Conservation (phyloP, 2,797 vertebrate species). For the Spheniscus humboldti region DNA sequence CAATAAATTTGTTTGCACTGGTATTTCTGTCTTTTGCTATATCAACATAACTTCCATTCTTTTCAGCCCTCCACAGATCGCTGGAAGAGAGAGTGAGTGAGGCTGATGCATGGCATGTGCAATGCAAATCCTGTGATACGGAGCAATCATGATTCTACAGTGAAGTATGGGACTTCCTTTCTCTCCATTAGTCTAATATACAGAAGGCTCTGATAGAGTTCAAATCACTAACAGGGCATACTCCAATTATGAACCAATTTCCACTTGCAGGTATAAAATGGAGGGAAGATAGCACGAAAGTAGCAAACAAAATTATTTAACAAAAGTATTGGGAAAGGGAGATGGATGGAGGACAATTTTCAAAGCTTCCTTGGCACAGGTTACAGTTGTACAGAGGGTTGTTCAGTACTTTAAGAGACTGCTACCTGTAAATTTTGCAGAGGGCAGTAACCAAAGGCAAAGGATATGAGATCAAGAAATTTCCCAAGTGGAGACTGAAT, state of each 20-base stretch:
- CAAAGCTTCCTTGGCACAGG: background rate
- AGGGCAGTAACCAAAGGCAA: background rate
- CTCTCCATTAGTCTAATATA: background rate
- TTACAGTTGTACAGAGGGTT: background rate
- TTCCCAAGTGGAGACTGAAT: background rate
- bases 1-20: background rate
- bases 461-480: background rate
- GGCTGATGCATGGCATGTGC: background rate
- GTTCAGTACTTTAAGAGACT: background rate
- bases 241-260: background rate
- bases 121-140: background rate
- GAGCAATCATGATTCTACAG: background rate
- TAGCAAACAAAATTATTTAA: background rate
- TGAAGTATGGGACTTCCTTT: background rate
- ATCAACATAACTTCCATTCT: background rate
- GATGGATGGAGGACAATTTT: background rate
- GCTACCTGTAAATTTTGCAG: background rate
- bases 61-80: background rate
- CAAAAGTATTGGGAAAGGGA: background rate
- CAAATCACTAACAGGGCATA: background rate
- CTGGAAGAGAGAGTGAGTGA: background rate
- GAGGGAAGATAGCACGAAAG: background rate
- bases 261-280: background rate
- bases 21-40: background rate
- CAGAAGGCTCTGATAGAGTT: background rate